Evolutionary conservation across 2,797 vertebrate genomes (phyloP).

Genomic region (Gallinago nigripennis): DNA sequence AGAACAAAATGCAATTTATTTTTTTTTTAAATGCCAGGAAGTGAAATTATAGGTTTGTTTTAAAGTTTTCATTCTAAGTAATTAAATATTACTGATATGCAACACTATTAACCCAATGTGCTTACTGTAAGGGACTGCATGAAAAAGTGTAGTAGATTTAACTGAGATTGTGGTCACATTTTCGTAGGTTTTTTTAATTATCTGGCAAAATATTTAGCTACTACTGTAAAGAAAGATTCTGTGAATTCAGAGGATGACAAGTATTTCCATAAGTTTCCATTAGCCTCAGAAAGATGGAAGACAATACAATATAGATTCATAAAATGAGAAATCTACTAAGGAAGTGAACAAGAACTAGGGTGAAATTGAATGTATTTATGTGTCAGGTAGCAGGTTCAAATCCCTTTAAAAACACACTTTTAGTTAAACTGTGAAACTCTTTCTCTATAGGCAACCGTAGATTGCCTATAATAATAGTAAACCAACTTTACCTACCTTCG

Average conservation of each 20-base stretch:
- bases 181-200: neutral
- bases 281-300: neutral
- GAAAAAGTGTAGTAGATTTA: neutral
- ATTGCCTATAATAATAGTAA: neutral
- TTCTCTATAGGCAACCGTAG: neutral
- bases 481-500: neutral
- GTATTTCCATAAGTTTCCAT: neutral
- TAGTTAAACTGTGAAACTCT: neutral
- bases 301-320: neutral
- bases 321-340: neutral
- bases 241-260: neutral
- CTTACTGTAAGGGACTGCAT: neutral
- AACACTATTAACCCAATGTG: neutral
- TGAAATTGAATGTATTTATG: neutral
- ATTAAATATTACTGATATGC: neutral
- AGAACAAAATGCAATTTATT: neutral
- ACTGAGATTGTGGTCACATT: neutral
- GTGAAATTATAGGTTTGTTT: neutral
- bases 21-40: neutral
- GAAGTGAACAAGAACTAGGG: neutral
- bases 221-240: neutral
- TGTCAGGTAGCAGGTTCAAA: neutral
- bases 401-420: neutral
- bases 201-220: neutral
- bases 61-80: neutral